Evolutionary conservation across 2,113 vertebrate species (phyloP).

Genomic region (Chinchilla lanigera): DNA sequence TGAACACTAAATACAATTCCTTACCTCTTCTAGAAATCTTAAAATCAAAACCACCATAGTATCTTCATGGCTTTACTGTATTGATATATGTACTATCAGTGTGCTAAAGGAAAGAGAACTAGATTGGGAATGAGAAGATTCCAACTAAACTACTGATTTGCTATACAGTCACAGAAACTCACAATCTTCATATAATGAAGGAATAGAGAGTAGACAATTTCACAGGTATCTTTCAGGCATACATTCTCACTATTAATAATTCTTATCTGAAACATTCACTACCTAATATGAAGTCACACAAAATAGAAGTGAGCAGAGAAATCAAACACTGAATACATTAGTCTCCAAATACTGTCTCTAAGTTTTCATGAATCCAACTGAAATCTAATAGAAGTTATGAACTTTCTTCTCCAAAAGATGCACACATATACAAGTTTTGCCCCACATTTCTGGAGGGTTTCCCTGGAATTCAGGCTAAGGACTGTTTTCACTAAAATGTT

Average conservation of each 20-base stretch:
- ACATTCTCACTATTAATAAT: not conserved
- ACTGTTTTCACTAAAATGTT: slow-evolving; percentile 48
- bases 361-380: slow-evolving; percentile 32
- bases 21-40: slow-evolving; percentile 45
- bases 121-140: slow-evolving; percentile 28
- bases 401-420: slow-evolving; percentile 39
- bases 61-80: slow-evolving; percentile 42
- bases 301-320: slow-evolving; percentile 12
- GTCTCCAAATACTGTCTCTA: not conserved
- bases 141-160: slow-evolving; percentile 7
- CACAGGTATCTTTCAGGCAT: slow-evolving; percentile 45
- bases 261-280: slow-evolving; percentile 40
- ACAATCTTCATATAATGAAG: slow-evolving; percentile 57
- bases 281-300: slow-evolving; percentile 17
- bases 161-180: slow-evolving; percentile 26
- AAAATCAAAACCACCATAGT: slow-evolving; percentile 34
- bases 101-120: slow-evolving; percentile 34
- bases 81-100: not conserved
- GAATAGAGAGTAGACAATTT: slow-evolving; percentile 19
- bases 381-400: slow-evolving; percentile 40
- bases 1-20: slow-evolving; percentile 42
- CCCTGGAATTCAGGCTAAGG: slow-evolving; percentile 25
- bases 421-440: slow-evolving; percentile 14
- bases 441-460: slow-evolving; percentile 31
- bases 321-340: not conserved